Evolutionary conservation across 2,888 invertebrate genomes (phyloP).

Genomic region (Dichetophora obliterata): DNA sequence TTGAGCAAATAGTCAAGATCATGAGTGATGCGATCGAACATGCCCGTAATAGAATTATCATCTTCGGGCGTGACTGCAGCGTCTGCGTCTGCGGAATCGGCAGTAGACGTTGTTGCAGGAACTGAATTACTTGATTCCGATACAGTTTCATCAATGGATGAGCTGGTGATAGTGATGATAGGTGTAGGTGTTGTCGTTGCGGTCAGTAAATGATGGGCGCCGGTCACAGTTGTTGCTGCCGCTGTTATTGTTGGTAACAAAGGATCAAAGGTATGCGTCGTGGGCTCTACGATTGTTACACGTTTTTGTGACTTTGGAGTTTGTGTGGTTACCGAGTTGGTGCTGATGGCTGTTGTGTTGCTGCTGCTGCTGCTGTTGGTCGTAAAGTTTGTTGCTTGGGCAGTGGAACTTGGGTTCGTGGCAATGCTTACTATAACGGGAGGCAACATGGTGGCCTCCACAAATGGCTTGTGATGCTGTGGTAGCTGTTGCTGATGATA

Average conservation of each 20-base stretch:
- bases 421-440: conserved; percentile 38
- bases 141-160: conserved; percentile 43
- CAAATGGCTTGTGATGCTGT: conserved; percentile 62
- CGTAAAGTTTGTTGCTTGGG: conserved; percentile 13
- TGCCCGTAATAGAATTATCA: conserved; percentile 70
- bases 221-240: conserved; percentile 33
- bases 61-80: conserved; percentile 42
- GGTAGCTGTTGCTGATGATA: conserved; percentile 50
- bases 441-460: conserved; percentile 52
- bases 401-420: conserved; percentile 23
- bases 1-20: conserved; percentile 87
- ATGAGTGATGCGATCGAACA: conserved; percentile 84
- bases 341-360: conserved; percentile 49
- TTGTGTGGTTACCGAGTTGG: conserved; percentile 57
- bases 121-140: conserved; percentile 39
- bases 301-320: conserved; percentile 68
- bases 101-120: conserved; percentile 48
- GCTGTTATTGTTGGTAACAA: conserved; percentile 60
- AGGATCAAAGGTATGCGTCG: conserved; percentile 66
- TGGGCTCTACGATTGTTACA: conserved; percentile 68
- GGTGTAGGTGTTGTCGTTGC: conserved; percentile 49
- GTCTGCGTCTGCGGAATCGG: conserved; percentile 18
- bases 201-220: conserved; percentile 25
- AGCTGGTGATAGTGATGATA: conserved; percentile 55
- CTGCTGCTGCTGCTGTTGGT: conserved; percentile 37